These are phyloP conservation scores for Cataglyphis rosenhaueri DNA, from an alignment of 2,888 invertebrate genomes.

Conservation along the genomic window DNA sequence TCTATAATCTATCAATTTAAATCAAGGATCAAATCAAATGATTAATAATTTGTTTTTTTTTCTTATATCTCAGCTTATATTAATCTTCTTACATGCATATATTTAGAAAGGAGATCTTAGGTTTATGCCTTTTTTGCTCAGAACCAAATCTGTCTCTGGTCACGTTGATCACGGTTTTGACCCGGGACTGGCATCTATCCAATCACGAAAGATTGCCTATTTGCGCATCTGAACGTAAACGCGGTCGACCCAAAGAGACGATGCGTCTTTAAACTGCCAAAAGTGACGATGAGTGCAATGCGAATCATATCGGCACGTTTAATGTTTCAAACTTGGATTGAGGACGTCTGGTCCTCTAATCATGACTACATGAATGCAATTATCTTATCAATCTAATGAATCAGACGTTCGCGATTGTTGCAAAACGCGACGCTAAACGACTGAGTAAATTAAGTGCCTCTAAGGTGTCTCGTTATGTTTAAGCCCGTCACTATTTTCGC, in stretches of 20 bases:
- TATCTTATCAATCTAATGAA: not conserved
- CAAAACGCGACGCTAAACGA: not conserved
- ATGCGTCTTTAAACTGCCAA: slow-evolving; percentile 1
- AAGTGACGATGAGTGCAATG: not conserved
- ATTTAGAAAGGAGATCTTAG: not conserved
- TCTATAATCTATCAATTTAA: not conserved
- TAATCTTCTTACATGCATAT: not conserved
- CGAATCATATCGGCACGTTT: not conserved
- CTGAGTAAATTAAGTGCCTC: not conserved
- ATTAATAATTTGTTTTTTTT: not conserved
- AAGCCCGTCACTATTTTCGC: slow-evolving; percentile 58
- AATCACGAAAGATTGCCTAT: slow-evolving; percentile 60
- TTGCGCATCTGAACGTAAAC: slow-evolving; percentile 60
- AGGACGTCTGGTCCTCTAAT: not conserved
- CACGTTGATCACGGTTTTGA: slow-evolving; percentile 55
- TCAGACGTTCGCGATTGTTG: not conserved
- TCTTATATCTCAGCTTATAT: not conserved
- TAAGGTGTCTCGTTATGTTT: not conserved
- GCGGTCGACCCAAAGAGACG: not conserved
- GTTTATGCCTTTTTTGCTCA: not conserved
- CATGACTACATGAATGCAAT: not conserved
- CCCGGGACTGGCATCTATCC: slow-evolving; percentile 53
- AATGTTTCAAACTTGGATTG: not conserved
- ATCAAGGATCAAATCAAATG: not conserved
- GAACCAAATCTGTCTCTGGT: slow-evolving; percentile 15